Conservation (phyloP, 2,113 vertebrate species). For the Laticauda colubrina region DNA sequence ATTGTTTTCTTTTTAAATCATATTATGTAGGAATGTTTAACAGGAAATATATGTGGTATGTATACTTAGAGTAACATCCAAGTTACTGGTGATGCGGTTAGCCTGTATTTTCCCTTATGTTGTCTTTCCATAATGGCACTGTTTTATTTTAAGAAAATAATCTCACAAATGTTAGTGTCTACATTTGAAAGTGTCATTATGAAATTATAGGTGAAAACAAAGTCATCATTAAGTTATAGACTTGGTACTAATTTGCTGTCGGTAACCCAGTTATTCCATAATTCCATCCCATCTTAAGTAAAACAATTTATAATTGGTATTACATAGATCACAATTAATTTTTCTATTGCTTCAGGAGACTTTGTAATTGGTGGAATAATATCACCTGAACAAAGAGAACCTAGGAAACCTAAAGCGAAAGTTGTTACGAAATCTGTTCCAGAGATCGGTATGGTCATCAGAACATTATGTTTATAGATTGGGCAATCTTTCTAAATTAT, state of each 20-base stretch:
- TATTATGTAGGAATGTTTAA: not conserved
- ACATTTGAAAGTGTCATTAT: not conserved
- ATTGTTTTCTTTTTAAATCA: not conserved
- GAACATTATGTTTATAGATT: conserved; percentile 2
- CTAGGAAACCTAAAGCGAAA: conserved; percentile 22
- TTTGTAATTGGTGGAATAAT: conserved; percentile 60
- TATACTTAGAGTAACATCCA: not conserved
- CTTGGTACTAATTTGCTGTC: not conserved
- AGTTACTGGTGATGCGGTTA: not conserved
- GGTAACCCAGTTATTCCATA: not conserved
- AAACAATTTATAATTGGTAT: not conserved
- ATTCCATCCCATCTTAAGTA: not conserved
- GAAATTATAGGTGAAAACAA: not conserved
- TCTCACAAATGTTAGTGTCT: not conserved
- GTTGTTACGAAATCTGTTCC: not conserved
- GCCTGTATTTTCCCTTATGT: not conserved
- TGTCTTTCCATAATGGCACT: not conserved
- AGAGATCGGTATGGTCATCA: conserved; percentile 59
- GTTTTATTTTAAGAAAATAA: not conserved
- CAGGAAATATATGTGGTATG: not conserved
- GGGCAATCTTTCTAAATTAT: not conserved
- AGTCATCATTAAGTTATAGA: not conserved
- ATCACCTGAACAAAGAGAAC: conserved; percentile 44
- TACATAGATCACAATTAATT: not conserved
- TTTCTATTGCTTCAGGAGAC: conserved; percentile 61